Evolutionary conservation across 2,888 invertebrate genomes (phyloP).

Genomic region (Dusona sp.): DNA sequence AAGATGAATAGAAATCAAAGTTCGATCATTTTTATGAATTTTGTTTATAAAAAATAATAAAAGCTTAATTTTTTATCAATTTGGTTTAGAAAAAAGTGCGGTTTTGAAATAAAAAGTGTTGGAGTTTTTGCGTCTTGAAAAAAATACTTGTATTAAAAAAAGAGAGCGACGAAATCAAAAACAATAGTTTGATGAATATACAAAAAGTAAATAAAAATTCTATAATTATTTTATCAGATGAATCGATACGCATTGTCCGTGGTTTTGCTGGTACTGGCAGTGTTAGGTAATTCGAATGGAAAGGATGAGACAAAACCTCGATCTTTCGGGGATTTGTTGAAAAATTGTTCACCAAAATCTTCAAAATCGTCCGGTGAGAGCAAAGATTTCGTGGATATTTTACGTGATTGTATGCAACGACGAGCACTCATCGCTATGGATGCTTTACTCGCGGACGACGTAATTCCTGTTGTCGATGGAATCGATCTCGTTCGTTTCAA

Average conservation of each 20-base stretch:
- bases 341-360: slow-evolving; percentile 75
- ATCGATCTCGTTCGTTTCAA: slow-evolving; percentile 87
- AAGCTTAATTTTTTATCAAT: not conserved
- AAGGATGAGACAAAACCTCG: slow-evolving; percentile 74
- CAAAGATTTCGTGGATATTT: slow-evolving; percentile 74
- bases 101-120: not conserved
- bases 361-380: slow-evolving; percentile 68
- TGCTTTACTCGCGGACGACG: slow-evolving; percentile 86
- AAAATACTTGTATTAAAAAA: not conserved
- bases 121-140: not conserved
- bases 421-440: slow-evolving; percentile 87
- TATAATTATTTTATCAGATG: slow-evolving; percentile 71
- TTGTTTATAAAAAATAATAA: not conserved
- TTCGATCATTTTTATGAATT: not conserved
- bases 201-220: slow-evolving; percentile 12
- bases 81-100: not conserved
- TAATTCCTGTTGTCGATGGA: slow-evolving; percentile 88
- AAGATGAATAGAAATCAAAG: not conserved
- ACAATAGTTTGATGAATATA: not conserved
- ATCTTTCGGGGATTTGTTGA: slow-evolving; percentile 73
- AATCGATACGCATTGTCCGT: slow-evolving; percentile 67
- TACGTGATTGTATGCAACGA: slow-evolving; percentile 77
- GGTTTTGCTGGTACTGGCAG: slow-evolving; percentile 67
- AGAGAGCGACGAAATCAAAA: not conserved
- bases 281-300: slow-evolving; percentile 43